Evolutionary conservation across 2,888 invertebrate genomes (phyloP).

Genomic region (Scaptodrosophila latifasciaeformis): DNA sequence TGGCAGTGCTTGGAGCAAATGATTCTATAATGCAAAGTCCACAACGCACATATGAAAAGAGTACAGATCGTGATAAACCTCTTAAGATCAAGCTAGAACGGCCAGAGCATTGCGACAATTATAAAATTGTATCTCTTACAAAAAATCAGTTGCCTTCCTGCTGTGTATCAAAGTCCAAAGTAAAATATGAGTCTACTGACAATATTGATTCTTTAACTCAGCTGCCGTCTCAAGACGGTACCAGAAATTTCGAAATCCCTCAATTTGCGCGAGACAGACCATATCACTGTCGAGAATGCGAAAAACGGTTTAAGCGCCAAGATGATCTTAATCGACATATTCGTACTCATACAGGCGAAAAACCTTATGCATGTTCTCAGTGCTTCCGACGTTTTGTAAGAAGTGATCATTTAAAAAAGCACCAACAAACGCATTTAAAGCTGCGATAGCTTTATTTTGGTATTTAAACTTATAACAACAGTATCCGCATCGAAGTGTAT

Average conservation of each 20-base stretch:
- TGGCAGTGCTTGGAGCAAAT: conserved; percentile 46
- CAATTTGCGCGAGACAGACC: conserved; percentile 63
- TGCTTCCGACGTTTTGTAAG: conserved; percentile 69
- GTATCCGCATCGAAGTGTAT: conserved; percentile 23
- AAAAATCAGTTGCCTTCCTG: conserved; percentile 41
- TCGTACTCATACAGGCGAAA: conserved; percentile 71
- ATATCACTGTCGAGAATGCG: conserved; percentile 59
- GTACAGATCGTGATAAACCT: conserved; percentile 37
- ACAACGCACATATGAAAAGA: conserved; percentile 14
- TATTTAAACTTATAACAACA: conserved; percentile 42
- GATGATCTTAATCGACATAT: conserved; percentile 72
- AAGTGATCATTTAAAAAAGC: conserved; percentile 72
- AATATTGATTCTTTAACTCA: conserved; percentile 50
- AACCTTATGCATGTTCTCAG: conserved; percentile 64
- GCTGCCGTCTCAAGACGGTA: conserved; percentile 53
- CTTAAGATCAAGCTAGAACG: conserved; percentile 61
- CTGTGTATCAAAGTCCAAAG: conserved; percentile 45
- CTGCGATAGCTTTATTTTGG: conserved; percentile 50
- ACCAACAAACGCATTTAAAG: conserved; percentile 68
- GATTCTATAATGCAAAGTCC: conserved; percentile 2
- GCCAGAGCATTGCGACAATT: conserved; percentile 53
- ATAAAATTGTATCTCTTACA: conserved; percentile 42
- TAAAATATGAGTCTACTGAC: conserved; percentile 54
- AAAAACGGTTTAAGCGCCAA: conserved; percentile 68
- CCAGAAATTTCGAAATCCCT: conserved; percentile 59